A percentile compares a stretch with the other conserved stretches of the same genome.
phyloP scores from a whole-genome alignment of 2,113 vertebrate genomes.

The Sphaerodactylus townsendi region DNA sequence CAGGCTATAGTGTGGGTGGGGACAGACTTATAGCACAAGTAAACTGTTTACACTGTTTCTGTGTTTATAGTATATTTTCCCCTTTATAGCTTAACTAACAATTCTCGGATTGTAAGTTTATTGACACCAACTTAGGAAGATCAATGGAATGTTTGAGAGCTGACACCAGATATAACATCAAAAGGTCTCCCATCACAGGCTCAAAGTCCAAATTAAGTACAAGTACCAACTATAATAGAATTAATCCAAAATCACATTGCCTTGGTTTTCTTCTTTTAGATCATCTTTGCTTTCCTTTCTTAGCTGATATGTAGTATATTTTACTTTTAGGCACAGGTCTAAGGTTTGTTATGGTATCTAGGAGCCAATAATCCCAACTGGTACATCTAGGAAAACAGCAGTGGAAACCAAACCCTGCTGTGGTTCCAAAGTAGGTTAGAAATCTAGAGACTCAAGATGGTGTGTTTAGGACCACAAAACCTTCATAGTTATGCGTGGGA shows the following conservation, averaged over 20 bases:
- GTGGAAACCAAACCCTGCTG: too few species aligned
- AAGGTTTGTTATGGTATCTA: too few species aligned
- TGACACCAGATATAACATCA: constrained; percentile 86
- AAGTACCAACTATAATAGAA: neutral
- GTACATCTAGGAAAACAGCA: too few species aligned
- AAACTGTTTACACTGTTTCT: too few species aligned
- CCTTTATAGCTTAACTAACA: constrained; percentile 79
- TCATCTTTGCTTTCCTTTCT: neutral
- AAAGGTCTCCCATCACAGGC: constrained; percentile 95
- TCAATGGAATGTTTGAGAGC: constrained; percentile 82
- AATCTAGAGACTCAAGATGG: too few species aligned
- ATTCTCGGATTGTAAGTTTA: constrained; percentile 85
- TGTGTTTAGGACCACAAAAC: too few species aligned
- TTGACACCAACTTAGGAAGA: constrained; percentile 91
- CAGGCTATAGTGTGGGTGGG: too few species aligned
- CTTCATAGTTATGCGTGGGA: too few species aligned
- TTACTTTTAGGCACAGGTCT: neutral
- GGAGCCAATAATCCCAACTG: too few species aligned
- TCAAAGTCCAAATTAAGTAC: constrained; percentile 91
- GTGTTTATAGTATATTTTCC: constrained; percentile 28
- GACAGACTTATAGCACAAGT: too few species aligned
- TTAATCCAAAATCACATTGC: neutral
- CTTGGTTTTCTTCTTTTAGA: neutral
- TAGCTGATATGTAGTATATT: neutral
- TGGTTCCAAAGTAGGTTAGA: too few species aligned